These are phyloP conservation scores for Trichacis sp. DNA, from an alignment of 2,888 invertebrate species.

Conservation along the genomic window DNA sequence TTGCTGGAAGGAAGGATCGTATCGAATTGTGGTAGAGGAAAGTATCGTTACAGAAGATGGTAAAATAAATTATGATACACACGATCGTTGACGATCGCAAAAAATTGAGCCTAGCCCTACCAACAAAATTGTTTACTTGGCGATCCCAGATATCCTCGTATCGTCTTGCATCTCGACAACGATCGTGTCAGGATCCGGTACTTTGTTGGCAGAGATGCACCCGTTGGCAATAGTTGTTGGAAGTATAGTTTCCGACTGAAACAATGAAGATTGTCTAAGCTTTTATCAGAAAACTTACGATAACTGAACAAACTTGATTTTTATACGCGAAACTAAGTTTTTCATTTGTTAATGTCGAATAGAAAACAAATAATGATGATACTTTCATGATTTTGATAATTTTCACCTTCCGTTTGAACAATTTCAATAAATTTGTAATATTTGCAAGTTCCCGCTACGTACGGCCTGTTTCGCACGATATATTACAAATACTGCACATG, in stretches of 20 bases:
- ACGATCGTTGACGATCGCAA: slow-evolving; percentile 48
- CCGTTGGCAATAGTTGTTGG: slow-evolving; percentile 65
- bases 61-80: slow-evolving; percentile 19
- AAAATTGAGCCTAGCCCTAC: slow-evolving; percentile 64
- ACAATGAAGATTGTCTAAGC: no score
- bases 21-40: neutral
- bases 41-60: slow-evolving; percentile 16
- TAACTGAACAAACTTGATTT: no score
- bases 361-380: no score
- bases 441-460: no score
- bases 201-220: slow-evolving; percentile 65
- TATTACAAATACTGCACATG: no score
- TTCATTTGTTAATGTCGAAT: no score
- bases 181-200: slow-evolving; percentile 66
- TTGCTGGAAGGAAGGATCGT: neutral
- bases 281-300: no score
- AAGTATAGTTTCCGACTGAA: slow-evolving; percentile 63
- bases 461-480: no score
- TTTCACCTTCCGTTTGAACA: no score
- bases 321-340: no score
- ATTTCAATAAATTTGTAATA: no score
- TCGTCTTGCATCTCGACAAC: slow-evolving; percentile 67
- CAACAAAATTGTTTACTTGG: slow-evolving; percentile 68
- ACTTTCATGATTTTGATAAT: no score
- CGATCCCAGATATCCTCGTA: slow-evolving; percentile 65